Evolutionary conservation across 2,113 vertebrate species (phyloP), one percentile per base, ranked within the genome.

Genomic region (Cebidichthys violaceus): DNA sequence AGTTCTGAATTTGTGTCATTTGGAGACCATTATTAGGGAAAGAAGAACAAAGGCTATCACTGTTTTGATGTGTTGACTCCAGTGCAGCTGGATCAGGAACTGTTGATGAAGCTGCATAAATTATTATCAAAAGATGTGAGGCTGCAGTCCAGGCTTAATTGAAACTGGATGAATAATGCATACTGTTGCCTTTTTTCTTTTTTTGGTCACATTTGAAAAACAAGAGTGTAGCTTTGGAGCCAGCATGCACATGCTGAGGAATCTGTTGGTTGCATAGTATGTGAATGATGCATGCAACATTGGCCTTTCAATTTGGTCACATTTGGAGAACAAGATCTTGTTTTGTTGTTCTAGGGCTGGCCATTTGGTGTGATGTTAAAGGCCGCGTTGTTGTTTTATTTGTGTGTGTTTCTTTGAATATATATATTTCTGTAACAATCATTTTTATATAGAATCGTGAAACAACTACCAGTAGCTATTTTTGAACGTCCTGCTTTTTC

Each of bases 141-240:
- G 71, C 86, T 90, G 74, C 73, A 64, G 79, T 79, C 81, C 75
- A 65, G 78, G 60, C 84, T 83, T 92, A 93, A 94, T 92, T 94
- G 80, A 90, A 89, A 85, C 76, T 14, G 39, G 33, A 90, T 93
- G 89, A 94, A 93, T 94, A 93, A 93, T 93, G 85, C 89, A 94
- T 91, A 35, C 37, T 57, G 59, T 70, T 87, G 64, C 29, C 62
- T 81, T 84, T 73, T 87, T 79, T 33, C 33, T 72, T 78, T 81
- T 68, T 74, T 65, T 57, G 75, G 83, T 77, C 67, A 75, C 72
- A 84, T 88, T 84, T 89, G 66, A 88, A 90, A 86, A 88, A 62
- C 75, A 90, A 5, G 29, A 70, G 60, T 82, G 6, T 54, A 68
- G 75, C 83, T 77, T 80, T 82, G 75, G 41, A 75, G 50, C 55